Base-by-base conservation (phyloP, 2,888 invertebrate species). In the Cosmia trapezina region DNA sequence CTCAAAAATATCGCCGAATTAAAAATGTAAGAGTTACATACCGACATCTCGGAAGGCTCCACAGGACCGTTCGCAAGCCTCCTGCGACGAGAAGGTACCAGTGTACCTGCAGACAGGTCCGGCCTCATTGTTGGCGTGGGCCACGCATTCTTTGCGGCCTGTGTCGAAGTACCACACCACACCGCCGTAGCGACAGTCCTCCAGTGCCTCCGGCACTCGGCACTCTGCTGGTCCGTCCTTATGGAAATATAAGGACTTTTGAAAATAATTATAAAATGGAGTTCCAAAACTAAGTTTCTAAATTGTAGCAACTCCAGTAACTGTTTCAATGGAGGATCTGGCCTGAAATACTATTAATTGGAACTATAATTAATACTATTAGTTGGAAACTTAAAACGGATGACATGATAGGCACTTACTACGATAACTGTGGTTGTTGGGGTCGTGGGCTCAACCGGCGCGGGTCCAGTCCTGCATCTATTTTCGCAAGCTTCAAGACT, bases 11-110 rank as follows among this genome's bases (percentile, higher is more conserved):
- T 41, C 3, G 0, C 37, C 0, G 3, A 67, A 45, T 41, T 12
- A 19, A 41, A 43, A 3, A 60, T 33, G 12, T 28, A 7, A 11
- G 17, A 11, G 49, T 17, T 33, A 72, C 86, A 7, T 76, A 86
- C 86, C 76, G 0, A 87, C 96, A 84, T 97, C 97, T 86, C 96
- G 96, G 94, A 97, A 98, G 65, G 93, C 94, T 45, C 98, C 98
- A 86, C 98, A 98, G 69, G 97, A 97, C 70, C 98, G 94, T 91
- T 98, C 97, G 89, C 98, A 98, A 87, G 97, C 97, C 87, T 98
- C 98, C 85, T 97, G 97, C 0, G 97, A 97, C 72, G 96, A 95
- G 93, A 97, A 98, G 76, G 97, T 96, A 91, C 98, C 98, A 51
- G 96, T 97, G 65, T 98, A 97, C 14, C 91, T 81, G 97, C 99